Base-by-base conservation (phyloP, 2,797 vertebrate species). In the Zalophus californianus region DNA sequence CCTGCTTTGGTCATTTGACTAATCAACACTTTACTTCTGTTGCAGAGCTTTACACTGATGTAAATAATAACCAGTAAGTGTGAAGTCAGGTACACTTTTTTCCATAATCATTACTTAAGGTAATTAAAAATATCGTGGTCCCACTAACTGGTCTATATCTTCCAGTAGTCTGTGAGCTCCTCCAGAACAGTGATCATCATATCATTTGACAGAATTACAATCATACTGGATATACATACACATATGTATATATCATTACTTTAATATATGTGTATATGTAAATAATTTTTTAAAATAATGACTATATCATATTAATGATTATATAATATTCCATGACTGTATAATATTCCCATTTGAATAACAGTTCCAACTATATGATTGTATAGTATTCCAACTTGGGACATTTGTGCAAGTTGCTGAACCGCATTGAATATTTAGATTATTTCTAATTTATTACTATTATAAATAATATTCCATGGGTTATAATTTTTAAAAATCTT, bases 351-450 rank as follows among this genome's bases (percentile, higher is more conserved):
- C 86, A 70, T n/a, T 70, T 86, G 52, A 16, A 48, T 75, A 48
- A 48, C 29, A 75, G 48, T 29, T 75, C 25, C 14, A 75, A 75
- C 27, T 48, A 48, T 16, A 48, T 83, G 23, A n/a, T n/a, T 86
- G 44, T 14, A 58, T 73, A 79, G 56, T 66, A 96, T 94, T 79
- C 21, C 72, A 92, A 41, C 27, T 64, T 83, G 52, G 8, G n/a
- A 20, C 35, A 48, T 60, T 82, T 92, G 35, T 56, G 32, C 35
- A 64, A 62, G 52, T 79, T 82, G 86, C 5, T 82, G 32, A 82
- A 66, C 92, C 52, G 92, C 62, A 88, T 68, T 72, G n/a, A 60
- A 91, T 87, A 91, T 41, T 95, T 79, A 86, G 10, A 87, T 70
- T 84, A 58, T 64, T 82, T 86, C 23, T 35, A 66, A 58, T 41